A percentile compares a stretch with the other conserved stretches of the same genome.
phyloP scores from a whole-genome alignment of 2,797 vertebrate genomes.

The Rhyacichthys aspro region DNA sequence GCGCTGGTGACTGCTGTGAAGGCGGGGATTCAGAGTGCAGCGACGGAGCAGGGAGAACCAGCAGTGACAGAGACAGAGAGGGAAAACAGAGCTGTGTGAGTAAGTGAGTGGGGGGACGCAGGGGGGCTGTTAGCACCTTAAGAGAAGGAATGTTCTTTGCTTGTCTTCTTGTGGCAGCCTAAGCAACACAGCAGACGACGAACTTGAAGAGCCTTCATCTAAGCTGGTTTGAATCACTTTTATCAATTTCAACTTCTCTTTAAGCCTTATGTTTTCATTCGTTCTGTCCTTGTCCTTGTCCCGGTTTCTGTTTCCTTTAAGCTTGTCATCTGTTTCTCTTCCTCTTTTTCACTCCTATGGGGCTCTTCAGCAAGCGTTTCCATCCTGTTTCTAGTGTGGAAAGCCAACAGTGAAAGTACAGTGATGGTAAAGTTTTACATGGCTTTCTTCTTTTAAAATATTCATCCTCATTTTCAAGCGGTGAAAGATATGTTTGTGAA shows the following conservation, averaged over 20 bases:
- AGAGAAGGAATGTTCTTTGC: conserved; percentile 74
- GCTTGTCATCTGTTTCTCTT: conserved; percentile 64
- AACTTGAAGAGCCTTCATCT: conserved; percentile 15
- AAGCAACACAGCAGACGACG: conserved; percentile 49
- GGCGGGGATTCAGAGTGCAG: conserved; percentile 62
- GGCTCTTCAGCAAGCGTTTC: conserved; percentile 43
- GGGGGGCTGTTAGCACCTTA: conserved; percentile 73
- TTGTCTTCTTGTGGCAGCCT: conserved; percentile 70
- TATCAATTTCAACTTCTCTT: neutral
- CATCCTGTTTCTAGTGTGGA: conserved; percentile 64
- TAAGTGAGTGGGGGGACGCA: conserved; percentile 46
- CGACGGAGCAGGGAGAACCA: conserved; percentile 41
- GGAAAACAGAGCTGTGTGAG: conserved; percentile 40
- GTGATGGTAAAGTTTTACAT: conserved; percentile 36
- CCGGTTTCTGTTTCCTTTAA: conserved; percentile 43
- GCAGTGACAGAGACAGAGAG: conserved; percentile 54
- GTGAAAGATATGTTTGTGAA: conserved; percentile 13
- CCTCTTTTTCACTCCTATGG: conserved; percentile 41
- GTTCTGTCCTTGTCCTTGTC: conserved; percentile 29
- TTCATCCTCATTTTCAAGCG: neutral
- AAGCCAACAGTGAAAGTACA: conserved; percentile 54
- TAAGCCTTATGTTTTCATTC: conserved; percentile 14
- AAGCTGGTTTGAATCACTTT: conserved; percentile 28
- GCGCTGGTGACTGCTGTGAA: conserved; percentile 38
- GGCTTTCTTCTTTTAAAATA: conserved; percentile 1